A percentile compares a stretch with the other conserved stretches of the same genome.
Evolutionary conservation across 2,797 vertebrate species (phyloP).

Genomic region (Erithacus rubecula): DNA sequence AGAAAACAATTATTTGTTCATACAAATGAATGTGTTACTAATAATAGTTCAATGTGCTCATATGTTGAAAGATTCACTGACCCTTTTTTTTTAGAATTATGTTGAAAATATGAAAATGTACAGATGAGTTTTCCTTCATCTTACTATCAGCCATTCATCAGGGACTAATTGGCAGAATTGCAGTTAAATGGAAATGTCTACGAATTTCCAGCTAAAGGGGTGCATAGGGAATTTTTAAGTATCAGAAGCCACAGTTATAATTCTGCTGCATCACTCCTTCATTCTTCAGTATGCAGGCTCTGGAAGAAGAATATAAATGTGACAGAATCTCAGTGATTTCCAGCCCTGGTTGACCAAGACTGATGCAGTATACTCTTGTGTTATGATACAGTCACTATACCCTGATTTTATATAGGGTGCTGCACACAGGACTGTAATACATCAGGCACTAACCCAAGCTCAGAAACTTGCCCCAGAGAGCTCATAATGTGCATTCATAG

Average conservation of each 20-base stretch:
- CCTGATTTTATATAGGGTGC: not conserved
- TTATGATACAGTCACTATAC: not conserved
- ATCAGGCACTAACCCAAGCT: not conserved
- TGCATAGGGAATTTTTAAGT: not conserved
- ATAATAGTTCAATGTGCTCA: not conserved
- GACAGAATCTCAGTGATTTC: not conserved
- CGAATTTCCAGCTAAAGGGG: not conserved
- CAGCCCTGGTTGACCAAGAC: not conserved
- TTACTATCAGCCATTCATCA: not conserved
- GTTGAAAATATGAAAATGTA: not conserved
- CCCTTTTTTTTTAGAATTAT: not conserved
- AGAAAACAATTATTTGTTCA: slow-evolving; percentile 12
- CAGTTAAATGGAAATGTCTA: not conserved
- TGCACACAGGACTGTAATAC: not conserved
- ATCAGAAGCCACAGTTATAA: not conserved
- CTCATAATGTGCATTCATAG: not conserved
- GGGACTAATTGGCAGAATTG: not conserved
- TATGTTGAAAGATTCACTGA: not conserved
- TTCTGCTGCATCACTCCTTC: not conserved
- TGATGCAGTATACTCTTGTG: not conserved
- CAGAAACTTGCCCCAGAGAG: not conserved
- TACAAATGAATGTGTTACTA: not conserved
- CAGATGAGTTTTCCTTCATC: not conserved
- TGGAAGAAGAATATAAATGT: not conserved
- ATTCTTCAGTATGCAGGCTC: not conserved